Conservation (phyloP, 35 echinoderm and acorn worm species). For the Lytechinus pictus region DNA sequence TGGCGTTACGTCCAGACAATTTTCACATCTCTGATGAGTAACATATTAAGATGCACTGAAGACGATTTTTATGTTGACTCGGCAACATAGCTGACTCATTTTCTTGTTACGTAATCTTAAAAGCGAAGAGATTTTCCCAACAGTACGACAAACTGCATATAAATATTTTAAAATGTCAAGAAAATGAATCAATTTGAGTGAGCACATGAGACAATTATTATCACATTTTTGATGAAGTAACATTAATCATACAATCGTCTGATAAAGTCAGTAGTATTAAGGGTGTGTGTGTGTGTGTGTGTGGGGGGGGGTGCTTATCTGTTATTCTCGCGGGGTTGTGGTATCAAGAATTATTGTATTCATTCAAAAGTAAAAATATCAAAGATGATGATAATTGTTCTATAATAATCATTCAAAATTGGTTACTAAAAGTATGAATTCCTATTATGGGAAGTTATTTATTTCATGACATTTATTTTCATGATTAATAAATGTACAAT, state of each 20-base stretch:
- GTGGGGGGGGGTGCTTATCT: too few relatives aligned
- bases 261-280: not conserved
- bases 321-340: too few relatives aligned
- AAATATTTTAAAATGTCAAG: not conserved
- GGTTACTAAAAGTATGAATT: too few relatives aligned
- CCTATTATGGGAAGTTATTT: too few relatives aligned
- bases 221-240: not conserved
- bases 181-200: not conserved
- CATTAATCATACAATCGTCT: not conserved
- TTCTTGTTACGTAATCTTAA: not conserved
- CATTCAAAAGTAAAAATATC: too few relatives aligned
- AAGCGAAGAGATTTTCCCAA: not conserved
- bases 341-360: too few relatives aligned
- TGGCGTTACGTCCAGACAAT: not conserved
- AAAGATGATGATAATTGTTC: too few relatives aligned
- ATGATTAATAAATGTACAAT: too few relatives aligned
- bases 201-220: not conserved
- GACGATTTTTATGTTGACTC: not conserved
- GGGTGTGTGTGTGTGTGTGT: too few relatives aligned
- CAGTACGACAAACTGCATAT: not conserved
- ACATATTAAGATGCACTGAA: not conserved
- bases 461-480: too few relatives aligned
- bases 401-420: too few relatives aligned
- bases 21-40: not conserved
- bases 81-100: not conserved